Evolutionary conservation across 2,113 vertebrate genomes (phyloP), one percentile per base, ranked within the genome.

Genomic region (Cottus gobio): DNA sequence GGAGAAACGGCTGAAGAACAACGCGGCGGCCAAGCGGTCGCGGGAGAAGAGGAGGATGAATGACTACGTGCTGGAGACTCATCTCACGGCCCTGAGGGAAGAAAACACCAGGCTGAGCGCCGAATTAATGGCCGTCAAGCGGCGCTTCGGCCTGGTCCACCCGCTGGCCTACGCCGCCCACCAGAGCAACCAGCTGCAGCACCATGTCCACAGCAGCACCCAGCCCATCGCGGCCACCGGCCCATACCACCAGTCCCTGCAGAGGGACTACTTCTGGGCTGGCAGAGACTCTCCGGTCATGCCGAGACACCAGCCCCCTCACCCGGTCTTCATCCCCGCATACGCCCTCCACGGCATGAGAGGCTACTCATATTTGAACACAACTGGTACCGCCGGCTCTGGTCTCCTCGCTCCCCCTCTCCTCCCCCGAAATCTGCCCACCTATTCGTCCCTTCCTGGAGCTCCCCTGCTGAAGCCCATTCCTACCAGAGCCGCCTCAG

Each of bases 1-100:
- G 98, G 96, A 97, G 89, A 99, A 97, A 86, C 91, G 97, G 8
- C 94, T 90, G 18, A 97, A 96, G 93, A 98, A 99, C 91, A 98
- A 98, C 0, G 97, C 97, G 72, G 96, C 97, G 0, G 97, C 97
- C 85, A 97, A 96, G 80, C 93, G 96, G n/a, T 99, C 97, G 0
- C 91, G 98, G 30, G 96, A 98, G 83, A 98, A 97, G 93, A 92
- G 94, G 42, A 88, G 89, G 3, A 92, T 96, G 44, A 95, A 94
- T 0, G 96, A 98, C n/a, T 94, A 93, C 0, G 95, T 96, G 34
- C 85, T 96, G 61, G 97, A 98, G 92, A 89, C 64, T 44, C 93
- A 93, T 71, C 62, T 99, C 75, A 75, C 93, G 0, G 93, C 93
- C 0, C 85, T 98, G 90, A 95, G 93, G 9, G 92, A 96, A 75